Evolutionary conservation across 2,113 vertebrate genomes (phyloP).

Genomic region (Collichthys lucidus): DNA sequence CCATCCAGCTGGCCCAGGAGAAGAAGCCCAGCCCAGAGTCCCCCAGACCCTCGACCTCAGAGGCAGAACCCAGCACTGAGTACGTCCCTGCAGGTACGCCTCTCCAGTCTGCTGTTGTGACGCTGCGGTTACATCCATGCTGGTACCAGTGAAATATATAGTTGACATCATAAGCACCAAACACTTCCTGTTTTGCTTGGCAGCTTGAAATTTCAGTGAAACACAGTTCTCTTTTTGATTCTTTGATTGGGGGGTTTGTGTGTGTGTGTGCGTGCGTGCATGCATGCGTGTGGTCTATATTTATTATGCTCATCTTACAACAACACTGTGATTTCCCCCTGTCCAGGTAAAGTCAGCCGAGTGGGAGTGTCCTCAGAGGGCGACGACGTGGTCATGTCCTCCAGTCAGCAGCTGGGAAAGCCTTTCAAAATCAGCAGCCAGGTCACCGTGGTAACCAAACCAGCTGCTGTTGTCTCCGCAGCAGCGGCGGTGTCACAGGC

Average conservation of each 20-base stretch:
- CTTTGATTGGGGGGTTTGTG: background rate
- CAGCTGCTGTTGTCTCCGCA: constrained; percentile 83
- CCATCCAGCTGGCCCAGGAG: constrained; percentile 93
- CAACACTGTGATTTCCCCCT: background rate
- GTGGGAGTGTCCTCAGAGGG: constrained; percentile 59
- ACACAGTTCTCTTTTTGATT: constrained; percentile 3
- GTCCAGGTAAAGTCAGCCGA: constrained; percentile 76
- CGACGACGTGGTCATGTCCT: constrained; percentile 82
- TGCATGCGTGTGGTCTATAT: background rate
- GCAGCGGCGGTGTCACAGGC: constrained; percentile 86
- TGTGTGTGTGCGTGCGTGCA: background rate
- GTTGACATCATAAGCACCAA: background rate
- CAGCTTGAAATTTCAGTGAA: constrained; percentile 4
- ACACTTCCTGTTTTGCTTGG: constrained; percentile 15
- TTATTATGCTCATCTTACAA: background rate
- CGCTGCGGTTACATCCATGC: too few relatives aligned
- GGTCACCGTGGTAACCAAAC: constrained; percentile 88
- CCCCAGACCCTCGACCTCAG: constrained; percentile 88
- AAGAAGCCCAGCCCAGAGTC: constrained; percentile 90
- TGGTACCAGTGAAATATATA: background rate
- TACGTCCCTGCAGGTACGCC: constrained; percentile 85
- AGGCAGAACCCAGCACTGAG: constrained; percentile 88
- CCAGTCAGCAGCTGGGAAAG: constrained; percentile 85
- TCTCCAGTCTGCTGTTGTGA: background rate
- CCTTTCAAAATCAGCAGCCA: constrained; percentile 87